Percentiles rank a stretch among this genome's conserved stretches.
These are phyloP conservation scores for Therioaphis trifolii DNA, from an alignment of 2,888 invertebrate genomes.

Conservation along the genomic window DNA sequence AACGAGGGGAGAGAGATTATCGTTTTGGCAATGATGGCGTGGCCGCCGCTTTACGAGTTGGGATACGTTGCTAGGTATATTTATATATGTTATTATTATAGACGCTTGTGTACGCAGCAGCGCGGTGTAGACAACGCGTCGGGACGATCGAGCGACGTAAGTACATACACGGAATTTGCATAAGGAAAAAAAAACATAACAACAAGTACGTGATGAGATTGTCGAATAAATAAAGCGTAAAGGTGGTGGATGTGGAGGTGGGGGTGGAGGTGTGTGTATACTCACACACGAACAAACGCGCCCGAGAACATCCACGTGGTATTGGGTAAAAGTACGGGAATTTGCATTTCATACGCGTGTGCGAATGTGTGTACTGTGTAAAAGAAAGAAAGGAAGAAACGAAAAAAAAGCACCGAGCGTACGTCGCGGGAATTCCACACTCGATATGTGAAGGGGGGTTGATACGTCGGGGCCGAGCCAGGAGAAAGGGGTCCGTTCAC, in stretches of 20 bases:
- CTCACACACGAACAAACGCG: no score
- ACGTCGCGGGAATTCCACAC: constrained; percentile 11
- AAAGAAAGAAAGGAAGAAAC: background rate
- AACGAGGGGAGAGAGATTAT: background rate
- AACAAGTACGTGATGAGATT: constrained; percentile 48
- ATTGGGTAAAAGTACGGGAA: constrained; percentile 10
- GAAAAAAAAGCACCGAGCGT: background rate
- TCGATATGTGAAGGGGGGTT: no score
- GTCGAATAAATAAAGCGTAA: constrained; percentile 38
- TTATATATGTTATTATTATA: background rate
- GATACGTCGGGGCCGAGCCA: background rate
- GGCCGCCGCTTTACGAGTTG: background rate
- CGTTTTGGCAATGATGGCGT: background rate
- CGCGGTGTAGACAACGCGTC: no score
- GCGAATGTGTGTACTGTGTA: background rate
- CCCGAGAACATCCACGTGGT: no score
- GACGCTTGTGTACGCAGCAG: background rate
- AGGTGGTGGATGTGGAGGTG: background rate
- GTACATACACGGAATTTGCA: background rate
- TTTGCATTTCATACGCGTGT: constrained; percentile 14
- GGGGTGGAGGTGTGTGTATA: no score
- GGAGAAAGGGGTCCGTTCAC: constrained; percentile 6
- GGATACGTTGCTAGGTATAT: background rate
- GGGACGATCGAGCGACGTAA: background rate
- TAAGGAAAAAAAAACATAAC: background rate